Evolutionary conservation across 2,888 invertebrate species (phyloP).

Genomic region (Scrobipalpa costella): DNA sequence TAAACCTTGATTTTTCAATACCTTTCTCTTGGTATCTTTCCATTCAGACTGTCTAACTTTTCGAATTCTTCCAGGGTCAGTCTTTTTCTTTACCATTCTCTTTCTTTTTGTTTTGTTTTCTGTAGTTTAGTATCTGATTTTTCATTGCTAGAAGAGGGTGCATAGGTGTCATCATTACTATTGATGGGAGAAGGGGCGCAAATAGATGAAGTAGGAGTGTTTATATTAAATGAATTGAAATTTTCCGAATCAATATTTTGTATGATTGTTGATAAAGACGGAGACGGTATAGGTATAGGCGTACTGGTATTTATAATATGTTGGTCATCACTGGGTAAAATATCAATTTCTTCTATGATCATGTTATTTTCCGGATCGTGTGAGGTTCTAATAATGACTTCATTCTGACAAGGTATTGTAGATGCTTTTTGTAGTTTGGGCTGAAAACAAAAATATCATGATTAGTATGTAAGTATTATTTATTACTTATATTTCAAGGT

Average conservation of each 20-base stretch:
- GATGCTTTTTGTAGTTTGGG: not conserved
- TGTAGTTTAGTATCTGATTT: not conserved
- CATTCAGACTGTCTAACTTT: conserved; percentile 7
- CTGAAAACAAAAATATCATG: conserved; percentile 6
- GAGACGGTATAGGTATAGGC: conserved; percentile 3
- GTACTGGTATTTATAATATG: conserved; percentile 16
- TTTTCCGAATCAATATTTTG: conserved; percentile 16
- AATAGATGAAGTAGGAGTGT: conserved; percentile 6
- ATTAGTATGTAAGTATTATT: too few relatives aligned
- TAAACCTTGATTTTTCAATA: conserved; percentile 1
- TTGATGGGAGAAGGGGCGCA: not conserved
- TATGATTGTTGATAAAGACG: conserved; percentile 10
- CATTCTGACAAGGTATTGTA: not conserved
- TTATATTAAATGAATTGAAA: conserved; percentile 8
- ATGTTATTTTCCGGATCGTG: too few relatives aligned
- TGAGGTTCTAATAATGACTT: conserved; percentile 9
- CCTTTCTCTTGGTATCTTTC: conserved; percentile 13
- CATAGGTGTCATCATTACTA: not conserved
- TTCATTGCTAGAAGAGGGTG: not conserved
- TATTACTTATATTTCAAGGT: too few relatives aligned
- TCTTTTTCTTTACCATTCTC: not conserved
- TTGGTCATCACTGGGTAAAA: not conserved
- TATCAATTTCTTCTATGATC: conserved; percentile 13
- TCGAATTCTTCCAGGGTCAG: not conserved
- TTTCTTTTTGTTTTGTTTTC: not conserved